A percentile compares a stretch with the other conserved stretches of the same genome.
These are phyloP conservation scores for Thecocarcelia acutangulata DNA, from an alignment of 2,888 invertebrate species.

Conservation along the genomic window DNA sequence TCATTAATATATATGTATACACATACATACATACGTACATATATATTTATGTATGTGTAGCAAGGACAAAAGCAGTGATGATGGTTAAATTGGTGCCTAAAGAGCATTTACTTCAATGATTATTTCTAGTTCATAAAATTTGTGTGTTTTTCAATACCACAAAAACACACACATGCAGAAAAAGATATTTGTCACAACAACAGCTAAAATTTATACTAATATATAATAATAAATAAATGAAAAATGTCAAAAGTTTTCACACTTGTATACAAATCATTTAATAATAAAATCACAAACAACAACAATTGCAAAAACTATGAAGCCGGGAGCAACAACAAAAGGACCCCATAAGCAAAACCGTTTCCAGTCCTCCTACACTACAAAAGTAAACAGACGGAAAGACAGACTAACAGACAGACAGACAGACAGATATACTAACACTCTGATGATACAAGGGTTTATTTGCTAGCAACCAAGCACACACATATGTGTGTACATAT, in stretches of 20 bases:
- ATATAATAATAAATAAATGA: slow-evolving; percentile 46
- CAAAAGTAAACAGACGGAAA: slow-evolving; percentile 21
- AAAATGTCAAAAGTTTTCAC: slow-evolving; percentile 65
- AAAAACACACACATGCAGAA: background rate
- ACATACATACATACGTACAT: no score
- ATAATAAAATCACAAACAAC: slow-evolving; percentile 31
- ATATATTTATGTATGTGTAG: no score
- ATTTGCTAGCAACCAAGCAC: background rate
- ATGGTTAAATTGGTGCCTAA: slow-evolving; percentile 39
- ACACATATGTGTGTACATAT: background rate
- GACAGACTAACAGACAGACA: background rate
- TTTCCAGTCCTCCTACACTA: slow-evolving; percentile 10
- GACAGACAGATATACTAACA: no score
- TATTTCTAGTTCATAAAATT: slow-evolving; percentile 81
- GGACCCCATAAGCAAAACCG: slow-evolving; percentile 1
- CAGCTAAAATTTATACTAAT: slow-evolving; percentile 15
- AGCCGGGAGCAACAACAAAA: slow-evolving; percentile 1
- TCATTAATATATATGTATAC: background rate
- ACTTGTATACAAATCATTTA: slow-evolving; percentile 65
- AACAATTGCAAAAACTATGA: slow-evolving; percentile 7
- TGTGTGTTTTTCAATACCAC: slow-evolving; percentile 59
- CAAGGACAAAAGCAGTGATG: slow-evolving; percentile 38
- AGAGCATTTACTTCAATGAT: slow-evolving; percentile 77
- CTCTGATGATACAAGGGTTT: background rate
- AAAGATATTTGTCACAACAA: slow-evolving; percentile 43